A percentile compares a stretch with the other conserved stretches of the same genome.
phyloP scores from a whole-genome alignment of 2,797 vertebrate species.

The Siniperca obscura region DNA sequence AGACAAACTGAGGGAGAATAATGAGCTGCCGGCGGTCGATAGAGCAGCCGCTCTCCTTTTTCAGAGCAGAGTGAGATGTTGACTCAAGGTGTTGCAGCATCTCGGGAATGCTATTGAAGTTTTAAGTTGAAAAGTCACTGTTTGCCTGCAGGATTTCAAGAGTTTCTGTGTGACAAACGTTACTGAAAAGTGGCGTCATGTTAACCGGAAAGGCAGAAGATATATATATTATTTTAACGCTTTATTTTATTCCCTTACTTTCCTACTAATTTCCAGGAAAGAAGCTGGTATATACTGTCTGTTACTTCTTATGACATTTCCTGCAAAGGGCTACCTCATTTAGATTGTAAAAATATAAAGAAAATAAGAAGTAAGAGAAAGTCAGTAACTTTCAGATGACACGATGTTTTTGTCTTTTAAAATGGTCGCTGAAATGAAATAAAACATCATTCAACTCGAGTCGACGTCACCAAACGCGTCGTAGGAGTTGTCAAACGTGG shows the following conservation, averaged over 20 bases:
- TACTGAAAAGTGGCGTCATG: not conserved
- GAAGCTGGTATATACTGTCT: not conserved
- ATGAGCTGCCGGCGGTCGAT: slow-evolving; percentile 27
- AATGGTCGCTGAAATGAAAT: too few species aligned
- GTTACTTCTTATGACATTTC: too few species aligned
- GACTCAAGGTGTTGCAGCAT: slow-evolving; percentile 78
- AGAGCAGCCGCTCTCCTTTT: slow-evolving; percentile 21
- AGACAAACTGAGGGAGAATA: slow-evolving; percentile 13
- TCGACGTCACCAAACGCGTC: too few species aligned
- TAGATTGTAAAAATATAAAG: too few species aligned
- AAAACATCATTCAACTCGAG: too few species aligned
- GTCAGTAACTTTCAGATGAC: too few species aligned
- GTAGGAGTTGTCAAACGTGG: too few species aligned
- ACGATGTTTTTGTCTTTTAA: too few species aligned
- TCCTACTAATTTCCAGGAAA: not conserved
- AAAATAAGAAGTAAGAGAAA: too few species aligned
- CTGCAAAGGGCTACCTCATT: too few species aligned
- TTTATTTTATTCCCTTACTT: not conserved
- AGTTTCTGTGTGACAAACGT: slow-evolving; percentile 41
- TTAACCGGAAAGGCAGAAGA: not conserved
- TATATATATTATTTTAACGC: too few species aligned
- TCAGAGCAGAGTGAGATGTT: slow-evolving; percentile 72
- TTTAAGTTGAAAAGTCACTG: slow-evolving; percentile 53
- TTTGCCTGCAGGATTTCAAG: slow-evolving; percentile 47
- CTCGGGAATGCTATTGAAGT: slow-evolving; percentile 75